Evolutionary conservation across 2,797 vertebrate species (phyloP).

Genomic region (Vultur gryphus): DNA sequence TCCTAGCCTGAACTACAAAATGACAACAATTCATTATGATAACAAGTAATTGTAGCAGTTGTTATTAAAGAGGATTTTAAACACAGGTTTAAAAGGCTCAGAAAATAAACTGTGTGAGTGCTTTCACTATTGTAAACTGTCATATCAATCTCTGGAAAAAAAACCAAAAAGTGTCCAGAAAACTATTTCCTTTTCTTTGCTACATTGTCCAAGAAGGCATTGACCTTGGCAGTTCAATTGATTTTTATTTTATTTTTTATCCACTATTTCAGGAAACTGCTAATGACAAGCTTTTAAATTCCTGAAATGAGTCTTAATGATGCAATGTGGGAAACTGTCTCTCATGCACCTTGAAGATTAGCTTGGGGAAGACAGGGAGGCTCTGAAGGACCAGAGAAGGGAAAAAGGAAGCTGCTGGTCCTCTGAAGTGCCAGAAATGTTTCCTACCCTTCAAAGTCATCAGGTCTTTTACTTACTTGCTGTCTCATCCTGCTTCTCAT

Average conservation of each 20-base stretch:
- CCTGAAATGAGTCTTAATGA: background rate
- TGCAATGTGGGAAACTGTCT: background rate
- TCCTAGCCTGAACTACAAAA: background rate
- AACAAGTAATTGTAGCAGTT: background rate
- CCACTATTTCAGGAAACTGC: background rate
- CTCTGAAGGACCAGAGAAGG: background rate
- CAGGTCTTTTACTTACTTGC: background rate
- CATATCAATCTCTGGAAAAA: background rate
- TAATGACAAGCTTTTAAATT: conserved; percentile 6
- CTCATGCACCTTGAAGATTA: background rate
- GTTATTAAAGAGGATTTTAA: background rate
- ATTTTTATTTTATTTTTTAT: conserved; percentile 7
- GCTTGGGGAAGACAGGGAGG: background rate
- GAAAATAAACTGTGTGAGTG: background rate
- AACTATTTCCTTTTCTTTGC: background rate
- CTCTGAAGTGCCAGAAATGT: background rate
- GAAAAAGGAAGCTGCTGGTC: background rate
- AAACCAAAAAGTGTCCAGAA: background rate
- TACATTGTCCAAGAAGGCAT: background rate
- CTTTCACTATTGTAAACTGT: background rate
- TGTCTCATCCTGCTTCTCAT: background rate
- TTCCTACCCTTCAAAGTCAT: background rate
- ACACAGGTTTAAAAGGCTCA: background rate
- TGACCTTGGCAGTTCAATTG: background rate
- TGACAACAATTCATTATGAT: background rate